Conservation (phyloP, 35 echinoderm and acorn worm species). For the Apostichopus californicus region DNA sequence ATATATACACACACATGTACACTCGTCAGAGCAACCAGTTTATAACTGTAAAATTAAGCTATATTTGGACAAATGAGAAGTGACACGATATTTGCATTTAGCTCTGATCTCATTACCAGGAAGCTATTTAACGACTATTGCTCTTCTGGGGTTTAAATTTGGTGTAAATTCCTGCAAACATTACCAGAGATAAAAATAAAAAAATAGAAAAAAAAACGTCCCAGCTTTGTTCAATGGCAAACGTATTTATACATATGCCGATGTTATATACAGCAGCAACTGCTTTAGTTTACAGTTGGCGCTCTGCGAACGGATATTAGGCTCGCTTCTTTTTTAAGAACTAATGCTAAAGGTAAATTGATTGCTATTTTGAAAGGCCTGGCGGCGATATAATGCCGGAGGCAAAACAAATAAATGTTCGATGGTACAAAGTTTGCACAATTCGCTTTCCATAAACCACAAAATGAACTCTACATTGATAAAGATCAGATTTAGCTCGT, state of each 20-base stretch:
- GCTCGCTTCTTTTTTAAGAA: neutral
- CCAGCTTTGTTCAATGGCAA: neutral
- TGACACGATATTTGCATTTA: neutral
- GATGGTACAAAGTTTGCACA: conserved; percentile 38
- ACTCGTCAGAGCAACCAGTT: neutral
- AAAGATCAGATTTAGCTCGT: conserved; percentile 37
- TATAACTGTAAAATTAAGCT: neutral
- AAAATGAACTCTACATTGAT: conserved; percentile 7
- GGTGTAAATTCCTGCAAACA: conserved; percentile 3
- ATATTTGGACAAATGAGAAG: neutral
- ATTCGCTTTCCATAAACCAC: conserved; percentile 31
- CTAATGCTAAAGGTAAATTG: conserved; percentile 1
- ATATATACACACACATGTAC: neutral
- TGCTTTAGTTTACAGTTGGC: neutral
- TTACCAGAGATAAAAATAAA: neutral
- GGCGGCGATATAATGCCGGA: neutral
- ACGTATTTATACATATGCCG: neutral
- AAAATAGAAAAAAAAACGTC: neutral
- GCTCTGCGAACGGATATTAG: neutral
- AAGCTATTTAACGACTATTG: neutral
- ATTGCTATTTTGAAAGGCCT: conserved; percentile 8
- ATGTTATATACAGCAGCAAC: neutral
- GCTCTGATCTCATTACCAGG: neutral
- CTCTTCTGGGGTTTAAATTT: neutral
- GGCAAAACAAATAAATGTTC: conserved; percentile 30